Evolutionary conservation across 2,888 invertebrate genomes (phyloP).

Genomic region (Oxyteleia sp.): DNA sequence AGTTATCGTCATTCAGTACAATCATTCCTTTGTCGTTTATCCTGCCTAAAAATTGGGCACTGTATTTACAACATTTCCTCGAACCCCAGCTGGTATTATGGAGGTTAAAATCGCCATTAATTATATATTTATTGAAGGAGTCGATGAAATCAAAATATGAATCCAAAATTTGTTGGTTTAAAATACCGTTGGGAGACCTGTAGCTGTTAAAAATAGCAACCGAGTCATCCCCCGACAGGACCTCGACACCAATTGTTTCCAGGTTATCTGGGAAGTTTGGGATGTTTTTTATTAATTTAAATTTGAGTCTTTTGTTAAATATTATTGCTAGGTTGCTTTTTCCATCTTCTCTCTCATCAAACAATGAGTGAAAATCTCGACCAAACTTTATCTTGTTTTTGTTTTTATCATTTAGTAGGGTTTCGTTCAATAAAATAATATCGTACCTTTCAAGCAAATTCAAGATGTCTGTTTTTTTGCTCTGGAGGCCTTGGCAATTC

Average conservation of each 20-base stretch:
- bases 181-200: constrained; percentile 3
- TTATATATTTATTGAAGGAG: not conserved
- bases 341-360: no score
- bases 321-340: constrained; percentile 3
- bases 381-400: not conserved
- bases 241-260: not conserved
- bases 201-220: constrained; percentile 1
- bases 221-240: not conserved
- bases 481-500: constrained; percentile 10
- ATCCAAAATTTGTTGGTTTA: not conserved
- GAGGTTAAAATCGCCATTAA: constrained; percentile 6
- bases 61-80: not conserved
- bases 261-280: not conserved
- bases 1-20: not conserved
- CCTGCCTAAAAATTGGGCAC: not conserved
- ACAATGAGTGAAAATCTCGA: no score
- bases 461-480: no score
- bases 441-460: no score
- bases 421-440: not conserved
- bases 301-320: constrained; percentile 11
- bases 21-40: not conserved
- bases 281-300: constrained; percentile 1
- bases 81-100: constrained; percentile 6
- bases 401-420: not conserved
- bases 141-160: not conserved